phyloP scores from a whole-genome alignment of 2,888 invertebrate species.

The Agriotes lineatus region DNA sequence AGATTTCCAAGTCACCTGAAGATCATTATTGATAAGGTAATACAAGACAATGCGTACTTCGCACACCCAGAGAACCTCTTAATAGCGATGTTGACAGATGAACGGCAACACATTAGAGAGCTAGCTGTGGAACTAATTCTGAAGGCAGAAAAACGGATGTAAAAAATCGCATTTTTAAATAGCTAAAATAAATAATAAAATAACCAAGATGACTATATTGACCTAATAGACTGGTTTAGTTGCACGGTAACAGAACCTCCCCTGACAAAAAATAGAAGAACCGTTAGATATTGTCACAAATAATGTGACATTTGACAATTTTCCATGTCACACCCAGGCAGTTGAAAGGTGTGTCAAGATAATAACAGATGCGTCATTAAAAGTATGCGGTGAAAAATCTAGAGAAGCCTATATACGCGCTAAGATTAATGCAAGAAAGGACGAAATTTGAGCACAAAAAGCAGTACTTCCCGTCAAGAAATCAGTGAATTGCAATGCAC shows the following conservation, averaged over 20 bases:
- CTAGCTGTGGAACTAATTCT: not conserved
- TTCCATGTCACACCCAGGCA: not conserved
- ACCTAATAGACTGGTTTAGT: not conserved
- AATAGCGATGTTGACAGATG: not conserved
- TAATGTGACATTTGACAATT: not conserved
- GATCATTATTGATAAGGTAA: not conserved
- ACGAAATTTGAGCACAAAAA: too few relatives aligned
- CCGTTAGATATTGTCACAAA: not conserved
- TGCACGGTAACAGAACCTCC: slow-evolving; percentile 4
- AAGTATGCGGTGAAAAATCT: too few relatives aligned
- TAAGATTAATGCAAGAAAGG: too few relatives aligned
- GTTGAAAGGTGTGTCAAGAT: slow-evolving; percentile 1
- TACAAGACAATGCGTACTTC: slow-evolving; percentile 1
- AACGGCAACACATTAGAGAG: not conserved
- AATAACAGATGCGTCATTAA: too few relatives aligned
- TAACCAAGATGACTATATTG: not conserved
- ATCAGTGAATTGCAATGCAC: too few relatives aligned
- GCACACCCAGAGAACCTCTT: slow-evolving; percentile 7
- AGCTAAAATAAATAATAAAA: slow-evolving; percentile 1
- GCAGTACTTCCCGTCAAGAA: too few relatives aligned
- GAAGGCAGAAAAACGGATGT: too few relatives aligned
- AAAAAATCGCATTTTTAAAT: slow-evolving; percentile 8
- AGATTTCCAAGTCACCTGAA: not conserved
- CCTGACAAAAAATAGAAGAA: not conserved
- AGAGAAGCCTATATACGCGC: too few relatives aligned